A percentile compares a stretch with the other conserved stretches of the same genome.
Conservation (phyloP, 2,113 vertebrate species). For the Pterophyllum scalare region DNA sequence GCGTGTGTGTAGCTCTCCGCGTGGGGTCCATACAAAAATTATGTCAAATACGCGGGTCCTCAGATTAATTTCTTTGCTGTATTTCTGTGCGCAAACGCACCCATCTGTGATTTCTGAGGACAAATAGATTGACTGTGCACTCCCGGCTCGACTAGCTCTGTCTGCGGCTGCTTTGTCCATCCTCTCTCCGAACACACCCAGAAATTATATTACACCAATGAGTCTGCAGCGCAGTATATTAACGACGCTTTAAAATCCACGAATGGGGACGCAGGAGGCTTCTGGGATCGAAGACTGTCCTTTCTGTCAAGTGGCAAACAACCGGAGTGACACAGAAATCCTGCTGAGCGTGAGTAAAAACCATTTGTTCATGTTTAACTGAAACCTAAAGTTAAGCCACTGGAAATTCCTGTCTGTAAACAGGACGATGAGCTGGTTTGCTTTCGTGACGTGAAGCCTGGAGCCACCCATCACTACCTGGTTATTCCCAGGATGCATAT, state of each 20-base stretch:
- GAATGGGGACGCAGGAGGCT: neutral
- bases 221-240: neutral
- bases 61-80: neutral
- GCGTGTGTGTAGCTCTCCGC: too few relatives aligned
- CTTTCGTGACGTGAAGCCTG: constrained; percentile 85
- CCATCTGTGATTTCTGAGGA: neutral
- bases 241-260: neutral
- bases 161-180: neutral
- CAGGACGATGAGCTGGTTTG: constrained; percentile 86
- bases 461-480: constrained; percentile 86
- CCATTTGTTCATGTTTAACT: neutral
- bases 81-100: too few relatives aligned
- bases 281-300: constrained; percentile 62
- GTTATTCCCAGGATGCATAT: constrained; percentile 85
- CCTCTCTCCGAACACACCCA: neutral
- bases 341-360: constrained; percentile 62
- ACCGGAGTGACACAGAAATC: constrained; percentile 75
- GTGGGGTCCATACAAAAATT: neutral
- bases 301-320: constrained; percentile 83
- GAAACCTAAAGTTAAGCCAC: neutral
- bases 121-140: neutral
- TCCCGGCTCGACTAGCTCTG: neutral
- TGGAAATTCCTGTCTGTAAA: neutral
- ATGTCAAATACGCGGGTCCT: neutral
- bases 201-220: neutral